These are phyloP conservation scores for Imbricaverruca yamaguchii DNA, from an alignment of 2,888 invertebrate species.

Conservation along the genomic window DNA sequence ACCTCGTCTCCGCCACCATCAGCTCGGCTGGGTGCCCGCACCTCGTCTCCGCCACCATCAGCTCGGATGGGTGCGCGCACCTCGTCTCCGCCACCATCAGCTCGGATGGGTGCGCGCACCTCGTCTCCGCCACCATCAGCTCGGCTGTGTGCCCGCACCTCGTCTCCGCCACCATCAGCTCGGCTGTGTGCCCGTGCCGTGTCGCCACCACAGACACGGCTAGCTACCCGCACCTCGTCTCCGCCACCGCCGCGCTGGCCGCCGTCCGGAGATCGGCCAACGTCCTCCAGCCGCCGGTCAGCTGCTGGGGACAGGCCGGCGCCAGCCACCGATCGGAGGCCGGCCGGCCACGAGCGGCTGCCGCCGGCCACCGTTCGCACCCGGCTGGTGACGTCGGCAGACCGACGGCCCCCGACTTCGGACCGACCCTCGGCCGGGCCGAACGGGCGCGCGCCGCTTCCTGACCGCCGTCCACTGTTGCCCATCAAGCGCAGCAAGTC, in stretches of 20 bases:
- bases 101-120: background rate
- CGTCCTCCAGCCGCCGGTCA: background rate
- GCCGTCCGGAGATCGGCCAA: background rate
- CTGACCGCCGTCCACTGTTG: slow-evolving; percentile 31
- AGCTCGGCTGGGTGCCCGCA: too few species aligned
- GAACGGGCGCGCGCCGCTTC: background rate
- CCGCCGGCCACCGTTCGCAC: background rate
- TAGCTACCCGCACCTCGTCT: background rate
- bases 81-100: background rate
- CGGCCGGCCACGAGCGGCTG: background rate
- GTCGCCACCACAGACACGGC: background rate
- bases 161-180: too few species aligned
- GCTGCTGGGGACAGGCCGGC: background rate
- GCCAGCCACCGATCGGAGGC: background rate
- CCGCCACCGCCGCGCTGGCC: slow-evolving; percentile 1
- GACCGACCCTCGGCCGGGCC: background rate
- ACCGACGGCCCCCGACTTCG: too few species aligned
- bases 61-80: too few species aligned
- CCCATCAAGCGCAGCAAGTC: slow-evolving; percentile 43
- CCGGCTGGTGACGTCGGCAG: background rate
- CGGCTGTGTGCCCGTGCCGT: background rate
- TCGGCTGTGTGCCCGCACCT: too few species aligned
- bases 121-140: too few species aligned
- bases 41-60: too few species aligned
- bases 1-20: too few species aligned